Percentiles rank a stretch among this genome's conserved stretches.
Evolutionary conservation across 2,797 vertebrate species (phyloP).

Genomic region (Darevskia mixta): DNA sequence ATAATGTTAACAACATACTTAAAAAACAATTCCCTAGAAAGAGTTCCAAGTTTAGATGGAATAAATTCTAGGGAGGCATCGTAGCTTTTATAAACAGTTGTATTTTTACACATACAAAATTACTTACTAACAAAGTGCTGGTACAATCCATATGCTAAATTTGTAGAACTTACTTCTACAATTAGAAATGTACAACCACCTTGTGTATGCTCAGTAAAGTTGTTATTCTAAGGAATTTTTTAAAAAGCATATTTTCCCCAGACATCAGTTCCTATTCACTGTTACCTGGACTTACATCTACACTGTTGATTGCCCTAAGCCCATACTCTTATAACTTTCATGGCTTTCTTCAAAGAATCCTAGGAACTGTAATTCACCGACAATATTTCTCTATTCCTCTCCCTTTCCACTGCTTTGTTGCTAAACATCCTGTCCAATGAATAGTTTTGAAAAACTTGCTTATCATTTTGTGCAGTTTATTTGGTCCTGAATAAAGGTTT

Average conservation of each 20-base stretch:
- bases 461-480: no score
- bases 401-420: no score
- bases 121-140: not conserved
- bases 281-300: not conserved
- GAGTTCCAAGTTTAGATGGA: no score
- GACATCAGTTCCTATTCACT: not conserved
- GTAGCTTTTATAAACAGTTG: not conserved
- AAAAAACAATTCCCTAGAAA: not conserved
- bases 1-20: conserved; percentile 7
- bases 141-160: not conserved
- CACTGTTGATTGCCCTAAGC: no score
- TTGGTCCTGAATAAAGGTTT: no score
- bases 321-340: no score
- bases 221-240: not conserved
- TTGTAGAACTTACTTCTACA: not conserved
- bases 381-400: no score
- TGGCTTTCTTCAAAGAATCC: no score
- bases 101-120: not conserved
- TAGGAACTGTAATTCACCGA: no score
- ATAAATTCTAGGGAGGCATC: not conserved
- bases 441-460: no score
- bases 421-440: no score
- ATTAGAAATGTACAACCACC: not conserved
- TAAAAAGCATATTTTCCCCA: not conserved
- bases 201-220: conserved; percentile 8